Base-by-base conservation (phyloP, 1,140 invertebrate genomes). In the Philotrypesis tridentata region DNA sequence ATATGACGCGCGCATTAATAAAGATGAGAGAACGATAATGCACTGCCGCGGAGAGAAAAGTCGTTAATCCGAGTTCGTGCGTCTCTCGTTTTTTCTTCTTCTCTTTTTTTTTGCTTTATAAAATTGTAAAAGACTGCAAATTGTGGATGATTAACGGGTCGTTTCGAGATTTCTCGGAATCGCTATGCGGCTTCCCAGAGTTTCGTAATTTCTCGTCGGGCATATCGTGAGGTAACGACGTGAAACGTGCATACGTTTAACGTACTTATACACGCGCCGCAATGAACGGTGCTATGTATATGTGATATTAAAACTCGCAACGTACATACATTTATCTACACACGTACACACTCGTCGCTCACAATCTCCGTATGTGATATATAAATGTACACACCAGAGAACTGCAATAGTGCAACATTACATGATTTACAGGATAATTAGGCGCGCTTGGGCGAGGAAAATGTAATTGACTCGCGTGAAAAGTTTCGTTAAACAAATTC, bases 201-300 rank as follows among this genome's bases (percentile, higher is more conserved):
- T 72, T 40, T 72, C 48, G n/a, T 74, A 60, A 74, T 74, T 74
- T 74, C 48, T 43, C 72, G 31, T 74, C 55, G 27, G 72, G 61
- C 61, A 27, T 31, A 43, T 55, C 14, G 55, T 40, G 68, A 71
- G 8, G 68, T 31, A 33, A 37, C 68, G 27, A 55, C 7, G n/a
- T 55, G 3, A 23, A 71, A 71, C 11, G 68, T 14, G 33, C 33
- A 37, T 37, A 37, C n/a, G n/a, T 37, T 37, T 37, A 37, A 37
- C 33, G 33, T 3, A n/a, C n/a, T n/a, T n/a, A n/a, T n/a, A 37
- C 9, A 37, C 33, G 33, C 33, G n/a, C 31, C 27, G 21, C 48
- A 6, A 27, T 29, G n/a, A 27, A 29, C 8, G 1, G 61, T 14
- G 14, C 5, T 25, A 29, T n/a, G n/a, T n/a, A n/a, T n/a, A n/a